Base-by-base conservation (phyloP, 37 sponge, comb jelly and placozoan genomes). In the Lycopodina hypogea region DNA sequence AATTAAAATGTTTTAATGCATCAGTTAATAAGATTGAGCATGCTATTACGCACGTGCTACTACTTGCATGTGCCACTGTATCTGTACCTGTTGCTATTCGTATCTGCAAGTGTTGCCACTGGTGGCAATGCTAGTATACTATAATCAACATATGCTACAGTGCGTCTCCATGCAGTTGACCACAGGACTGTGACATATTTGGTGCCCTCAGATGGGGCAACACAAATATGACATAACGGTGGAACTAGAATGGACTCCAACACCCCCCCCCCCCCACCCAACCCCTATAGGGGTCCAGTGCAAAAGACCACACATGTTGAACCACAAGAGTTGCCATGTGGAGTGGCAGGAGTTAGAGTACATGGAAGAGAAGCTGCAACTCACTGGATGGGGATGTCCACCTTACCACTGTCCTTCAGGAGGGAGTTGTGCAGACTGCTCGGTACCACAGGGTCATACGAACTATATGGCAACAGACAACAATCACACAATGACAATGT, bases 381-480 rank as follows among this genome's bases (percentile, higher is more conserved):
- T 70, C 37, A 70, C 71, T 42, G 50, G 34, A 70, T 70, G 50
- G 50, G 42, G 42, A 59, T 58, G 19, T 52, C 15, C 8, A 26
- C 18, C 66, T 65, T 65, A 34, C 35, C 66, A 28, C 66, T 65
- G 32, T 65, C 66, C 26, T 65, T 65, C 18, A 2, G 26, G 66
- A 30, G 66, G 35, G 66, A 32, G 66, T 45, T 12, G 9, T 65
- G 32, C 2, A 65, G 18, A 34, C 34, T 65, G 35, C 66, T 32
- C 3, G 76, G 76, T 56, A 76, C 61, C 9, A 76, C 52, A 53
- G 71, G 64, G 1, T 53, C 52, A 32, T 59, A 69, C 33, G 78
- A 78, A 42, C 67, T 64, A 56, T n/a, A 66, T 12, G 28, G 29
- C 57, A 38, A 45, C 28, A 69, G 21, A 34, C 36, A 74, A 32